Percentiles rank a stretch among this genome's conserved stretches.
Evolutionary conservation across 2,797 vertebrate species (phyloP).

Genomic region (Arctocebus calabarensis): DNA sequence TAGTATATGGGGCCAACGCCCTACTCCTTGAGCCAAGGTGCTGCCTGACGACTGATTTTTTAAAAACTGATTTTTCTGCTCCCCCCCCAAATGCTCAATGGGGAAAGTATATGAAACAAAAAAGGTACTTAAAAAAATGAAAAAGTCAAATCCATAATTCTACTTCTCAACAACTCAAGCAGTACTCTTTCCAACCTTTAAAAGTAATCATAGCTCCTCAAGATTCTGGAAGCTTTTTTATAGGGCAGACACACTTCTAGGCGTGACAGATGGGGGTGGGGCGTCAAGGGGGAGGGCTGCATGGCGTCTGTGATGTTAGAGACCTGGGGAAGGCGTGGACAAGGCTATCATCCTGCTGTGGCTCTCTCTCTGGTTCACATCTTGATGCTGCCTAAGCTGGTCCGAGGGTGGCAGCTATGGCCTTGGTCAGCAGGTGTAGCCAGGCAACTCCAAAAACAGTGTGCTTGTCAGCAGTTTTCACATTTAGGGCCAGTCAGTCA

Average conservation of each 20-base stretch:
- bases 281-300: not conserved
- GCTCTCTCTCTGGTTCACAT: fast-evolving
- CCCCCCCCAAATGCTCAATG: not conserved
- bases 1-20: too few relatives aligned
- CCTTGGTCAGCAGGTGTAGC: not conserved
- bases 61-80: not conserved
- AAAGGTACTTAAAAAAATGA: not conserved
- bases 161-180: not conserved
- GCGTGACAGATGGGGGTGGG: fast-evolving
- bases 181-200: not conserved
- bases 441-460: fast-evolving
- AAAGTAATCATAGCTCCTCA: not conserved
- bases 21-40: too few relatives aligned
- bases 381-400: not conserved
- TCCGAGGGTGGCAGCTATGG: not conserved
- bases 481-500: not conserved
- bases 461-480: not conserved
- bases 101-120: slow-evolving; percentile 17
- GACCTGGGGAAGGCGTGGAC: not conserved
- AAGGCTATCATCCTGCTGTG: too few relatives aligned
- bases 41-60: not conserved
- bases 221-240: not conserved
- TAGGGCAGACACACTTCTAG: not conserved
- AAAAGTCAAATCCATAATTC: not conserved
- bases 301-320: not conserved